phyloP scores from a whole-genome alignment of 2,113 vertebrate genomes.

The Sapayoa aenigma region DNA sequence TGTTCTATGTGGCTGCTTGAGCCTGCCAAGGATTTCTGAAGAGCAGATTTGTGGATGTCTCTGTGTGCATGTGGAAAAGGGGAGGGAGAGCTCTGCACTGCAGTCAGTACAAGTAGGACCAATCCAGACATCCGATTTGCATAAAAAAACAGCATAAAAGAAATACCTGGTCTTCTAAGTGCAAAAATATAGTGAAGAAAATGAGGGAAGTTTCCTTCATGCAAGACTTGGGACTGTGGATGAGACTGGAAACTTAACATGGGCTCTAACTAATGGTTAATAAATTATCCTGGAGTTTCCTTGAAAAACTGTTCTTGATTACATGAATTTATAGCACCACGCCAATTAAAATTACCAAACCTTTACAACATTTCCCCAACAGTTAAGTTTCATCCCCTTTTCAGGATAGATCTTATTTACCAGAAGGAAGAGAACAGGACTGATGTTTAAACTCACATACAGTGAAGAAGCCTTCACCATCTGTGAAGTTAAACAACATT shows the following conservation, averaged over 20 bases:
- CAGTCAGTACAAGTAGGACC: not conserved
- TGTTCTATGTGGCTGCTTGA: not conserved
- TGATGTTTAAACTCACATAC: not conserved
- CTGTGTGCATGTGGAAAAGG: not conserved
- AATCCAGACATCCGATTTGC: not conserved
- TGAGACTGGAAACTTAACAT: not conserved
- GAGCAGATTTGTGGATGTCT: not conserved
- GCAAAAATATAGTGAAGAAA: not conserved
- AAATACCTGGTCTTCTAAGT: not conserved
- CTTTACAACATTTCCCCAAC: not conserved
- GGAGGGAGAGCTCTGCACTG: not conserved
- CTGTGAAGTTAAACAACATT: slow-evolving; percentile 26
- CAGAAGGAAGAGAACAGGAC: not conserved
- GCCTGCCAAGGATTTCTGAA: not conserved
- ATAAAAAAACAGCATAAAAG: not conserved
- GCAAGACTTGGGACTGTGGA: not conserved
- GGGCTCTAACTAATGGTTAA: not conserved
- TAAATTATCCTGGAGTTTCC: not conserved
- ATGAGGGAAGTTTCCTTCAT: not conserved
- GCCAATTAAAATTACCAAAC: not conserved
- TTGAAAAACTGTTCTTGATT: not conserved
- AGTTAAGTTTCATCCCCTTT: not conserved
- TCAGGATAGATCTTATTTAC: not conserved
- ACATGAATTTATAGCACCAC: not conserved
- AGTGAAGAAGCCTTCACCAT: not conserved